Base-by-base conservation (phyloP, 2,797 vertebrate genomes). In the Protosalanx chinensis region DNA sequence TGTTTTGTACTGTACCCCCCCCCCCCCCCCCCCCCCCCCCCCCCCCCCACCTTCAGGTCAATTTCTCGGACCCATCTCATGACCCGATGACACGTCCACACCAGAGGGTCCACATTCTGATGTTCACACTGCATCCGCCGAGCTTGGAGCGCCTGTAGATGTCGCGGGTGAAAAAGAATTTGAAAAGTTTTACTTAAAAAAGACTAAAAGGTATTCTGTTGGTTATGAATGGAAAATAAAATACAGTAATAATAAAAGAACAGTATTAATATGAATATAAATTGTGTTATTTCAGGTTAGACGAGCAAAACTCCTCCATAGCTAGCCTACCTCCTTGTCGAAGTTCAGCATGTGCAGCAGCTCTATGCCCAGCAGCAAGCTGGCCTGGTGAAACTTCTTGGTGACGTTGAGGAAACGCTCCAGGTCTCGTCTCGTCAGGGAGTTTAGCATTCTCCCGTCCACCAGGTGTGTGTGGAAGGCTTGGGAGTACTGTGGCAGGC, bases 11-110 rank as follows among this genome's bases (percentile, higher is more conserved):
- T 27, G 23, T 27, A 27, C n/a, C 2, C 49, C 86, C n/a, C 2
- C 49, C 86, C 71, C 81, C n/a, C 2, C 49, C 86, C n/a, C 2
- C 49, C 86, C 71, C 81, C n/a, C 2, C 49, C 86, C n/a, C 2
- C 49, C 86, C n/a, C 2, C 49, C 86, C 71, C 81, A 95, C 95
- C 93, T 95, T 95, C 57, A 96, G 84, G 81, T 96, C 95, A 18
- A 96, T 94, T 1, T 95, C 94, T 59, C 85, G 87, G 76, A 96
- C 88, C 95, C 95, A 96, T 75, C 94, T 94, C 62, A 94, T 88
- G 80, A 96, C 92, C 2, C 95, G 91, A 72, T 93, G 94, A 74
- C 92, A 94, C 20, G 94, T 95, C 95, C 95, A 96, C 8, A 96
- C 93, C 74, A 96, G 60, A 0, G 91, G 93, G 76, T 96, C 94